phyloP scores from a whole-genome alignment of 2,797 vertebrate species.

The Phataginus tetradactyla region DNA sequence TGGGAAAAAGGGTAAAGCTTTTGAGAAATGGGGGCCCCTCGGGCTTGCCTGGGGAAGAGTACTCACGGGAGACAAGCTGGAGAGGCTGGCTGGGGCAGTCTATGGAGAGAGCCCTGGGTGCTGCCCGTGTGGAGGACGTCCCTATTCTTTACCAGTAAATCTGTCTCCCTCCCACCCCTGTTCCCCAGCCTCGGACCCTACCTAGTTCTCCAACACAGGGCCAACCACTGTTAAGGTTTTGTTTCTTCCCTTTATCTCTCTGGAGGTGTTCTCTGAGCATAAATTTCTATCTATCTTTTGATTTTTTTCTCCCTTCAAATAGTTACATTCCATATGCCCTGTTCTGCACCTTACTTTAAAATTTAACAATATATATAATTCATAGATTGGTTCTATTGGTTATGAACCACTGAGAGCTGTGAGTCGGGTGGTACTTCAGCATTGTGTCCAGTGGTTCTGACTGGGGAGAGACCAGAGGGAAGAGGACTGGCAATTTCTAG shows the following conservation, averaged over 20 bases:
- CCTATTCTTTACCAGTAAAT: not conserved
- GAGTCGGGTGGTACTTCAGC: not conserved
- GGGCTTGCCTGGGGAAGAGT: not conserved
- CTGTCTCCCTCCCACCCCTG: not conserved
- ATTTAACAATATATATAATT: not conserved
- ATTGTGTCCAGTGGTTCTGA: not conserved
- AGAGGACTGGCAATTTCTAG: not conserved
- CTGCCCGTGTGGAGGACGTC: rapidly evolving
- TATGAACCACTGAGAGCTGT: not conserved
- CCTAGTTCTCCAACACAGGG: not conserved
- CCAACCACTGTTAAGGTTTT: not conserved
- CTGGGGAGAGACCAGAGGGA: not conserved
- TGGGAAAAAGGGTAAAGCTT: not conserved
- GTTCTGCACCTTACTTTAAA: not conserved
- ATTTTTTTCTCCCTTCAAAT: not conserved
- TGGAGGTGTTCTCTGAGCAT: not conserved
- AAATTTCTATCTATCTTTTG: not conserved
- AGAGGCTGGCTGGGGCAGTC: not conserved
- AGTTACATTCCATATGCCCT: conserved; percentile 22
- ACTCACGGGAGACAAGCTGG: not conserved
- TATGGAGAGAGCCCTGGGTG: not conserved
- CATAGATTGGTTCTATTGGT: not conserved
- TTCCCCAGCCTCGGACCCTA: not conserved
- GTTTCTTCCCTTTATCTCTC: not conserved
- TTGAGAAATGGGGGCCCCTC: not conserved